Evolutionary conservation across 2,888 invertebrate species (phyloP).

Genomic region (Melanargia galathea): DNA sequence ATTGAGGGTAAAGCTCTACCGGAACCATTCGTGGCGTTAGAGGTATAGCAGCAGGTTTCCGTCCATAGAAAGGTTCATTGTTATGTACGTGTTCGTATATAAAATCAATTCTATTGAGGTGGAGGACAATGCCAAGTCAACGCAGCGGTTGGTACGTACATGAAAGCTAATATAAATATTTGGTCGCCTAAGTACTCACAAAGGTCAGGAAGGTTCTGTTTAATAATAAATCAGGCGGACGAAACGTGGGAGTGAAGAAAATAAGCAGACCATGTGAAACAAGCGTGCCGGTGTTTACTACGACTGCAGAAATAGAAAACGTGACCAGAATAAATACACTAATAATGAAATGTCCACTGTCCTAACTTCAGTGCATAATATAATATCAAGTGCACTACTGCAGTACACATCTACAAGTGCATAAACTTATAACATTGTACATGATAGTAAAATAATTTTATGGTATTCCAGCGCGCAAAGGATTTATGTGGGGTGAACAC

Average conservation of each 20-base stretch:
- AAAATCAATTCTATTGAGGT: constrained; percentile 25
- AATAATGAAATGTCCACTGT: neutral
- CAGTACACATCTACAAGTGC: neutral
- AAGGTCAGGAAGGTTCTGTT: constrained; percentile 57
- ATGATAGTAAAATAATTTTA: too few species aligned
- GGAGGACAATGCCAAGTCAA: constrained; percentile 28
- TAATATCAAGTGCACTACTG: too few species aligned
- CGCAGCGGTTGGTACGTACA: constrained; percentile 25
- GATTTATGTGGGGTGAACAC: too few species aligned
- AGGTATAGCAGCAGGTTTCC: constrained; percentile 5
- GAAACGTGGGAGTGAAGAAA: constrained; percentile 56
- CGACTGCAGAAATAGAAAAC: neutral
- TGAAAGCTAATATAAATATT: constrained; percentile 52
- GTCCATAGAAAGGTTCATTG: constrained; percentile 10
- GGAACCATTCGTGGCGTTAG: neutral
- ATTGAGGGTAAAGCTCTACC: neutral
- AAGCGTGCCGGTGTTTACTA: neutral
- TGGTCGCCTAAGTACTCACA: constrained; percentile 53
- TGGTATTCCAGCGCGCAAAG: too few species aligned
- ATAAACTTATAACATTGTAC: too few species aligned
- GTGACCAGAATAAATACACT: neutral
- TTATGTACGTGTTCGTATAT: constrained; percentile 6
- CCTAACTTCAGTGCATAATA: too few species aligned
- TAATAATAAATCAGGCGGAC: constrained; percentile 64
- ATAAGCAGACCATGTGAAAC: constrained; percentile 40